Conservation (phyloP, 2,888 invertebrate species). For the Smittia aterrima region DNA sequence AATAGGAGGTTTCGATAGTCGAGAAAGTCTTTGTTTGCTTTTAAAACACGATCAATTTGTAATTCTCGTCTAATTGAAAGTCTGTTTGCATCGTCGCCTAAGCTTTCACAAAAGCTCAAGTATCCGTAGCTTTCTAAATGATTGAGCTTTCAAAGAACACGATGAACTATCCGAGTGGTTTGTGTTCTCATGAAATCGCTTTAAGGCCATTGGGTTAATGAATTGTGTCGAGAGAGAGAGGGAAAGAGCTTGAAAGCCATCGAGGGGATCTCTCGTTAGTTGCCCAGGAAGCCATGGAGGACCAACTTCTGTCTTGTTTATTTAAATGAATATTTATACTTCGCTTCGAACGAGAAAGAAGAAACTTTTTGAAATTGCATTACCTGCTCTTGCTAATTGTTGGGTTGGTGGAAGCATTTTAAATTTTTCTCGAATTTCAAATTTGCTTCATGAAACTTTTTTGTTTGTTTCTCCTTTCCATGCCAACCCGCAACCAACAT, state of each 20-base stretch:
- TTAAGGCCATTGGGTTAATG: constrained; percentile 1
- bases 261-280: not conserved
- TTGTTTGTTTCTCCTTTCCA: not conserved
- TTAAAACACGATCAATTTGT: not conserved
- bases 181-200: not conserved
- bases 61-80: not conserved
- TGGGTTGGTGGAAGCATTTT: not conserved
- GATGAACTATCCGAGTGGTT: not conserved
- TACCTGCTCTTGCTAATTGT: constrained; percentile 23
- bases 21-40: no score
- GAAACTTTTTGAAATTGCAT: constrained; percentile 2
- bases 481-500: not conserved
- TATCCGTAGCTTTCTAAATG: not conserved
- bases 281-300: not conserved
- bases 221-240: not conserved
- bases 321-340: constrained; percentile 20
- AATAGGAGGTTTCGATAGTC: no score
- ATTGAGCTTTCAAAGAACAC: not conserved
- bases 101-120: not conserved
- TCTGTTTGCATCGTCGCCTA: not conserved
- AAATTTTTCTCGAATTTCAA: not conserved
- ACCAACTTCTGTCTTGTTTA: constrained; percentile 16
- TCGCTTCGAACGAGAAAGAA: not conserved
- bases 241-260: no score
- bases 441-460: constrained; percentile 3